Evolutionary conservation across 30 jellyfish, hydroid and myxozoan species (phyloP).

Genomic region (Clytia hemisphaerica): DNA sequence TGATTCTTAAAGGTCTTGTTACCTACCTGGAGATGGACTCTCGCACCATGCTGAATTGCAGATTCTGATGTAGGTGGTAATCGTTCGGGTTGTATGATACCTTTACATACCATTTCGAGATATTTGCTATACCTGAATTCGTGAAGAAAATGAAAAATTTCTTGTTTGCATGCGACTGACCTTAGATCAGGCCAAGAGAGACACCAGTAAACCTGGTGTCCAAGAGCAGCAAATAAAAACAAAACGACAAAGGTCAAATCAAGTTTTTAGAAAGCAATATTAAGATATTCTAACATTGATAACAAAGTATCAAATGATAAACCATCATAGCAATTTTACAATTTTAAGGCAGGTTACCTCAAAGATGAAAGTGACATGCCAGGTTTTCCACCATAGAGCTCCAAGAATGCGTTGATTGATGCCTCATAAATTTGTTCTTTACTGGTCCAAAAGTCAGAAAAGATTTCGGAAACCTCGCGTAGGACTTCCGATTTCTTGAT

Average conservation of each 20-base stretch:
- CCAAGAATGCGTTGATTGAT: conserved; percentile 26
- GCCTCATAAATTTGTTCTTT: conserved; percentile 21
- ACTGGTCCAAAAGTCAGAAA: conserved; percentile 32
- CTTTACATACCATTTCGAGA: conserved; percentile 36
- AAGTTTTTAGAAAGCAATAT: no score
- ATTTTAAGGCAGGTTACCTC: no score
- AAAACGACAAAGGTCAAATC: no score
- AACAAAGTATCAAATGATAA: no score
- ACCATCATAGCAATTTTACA: no score
- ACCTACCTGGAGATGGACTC: conserved; percentile 33
- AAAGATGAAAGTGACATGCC: conserved; percentile 11
- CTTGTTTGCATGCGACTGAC: no score
- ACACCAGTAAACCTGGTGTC: no score
- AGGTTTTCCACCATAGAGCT: conserved; percentile 35
- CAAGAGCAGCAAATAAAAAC: no score
- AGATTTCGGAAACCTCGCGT: conserved; percentile 18
- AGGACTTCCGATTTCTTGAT: conserved; percentile 38
- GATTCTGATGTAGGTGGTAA: conserved; percentile 32
- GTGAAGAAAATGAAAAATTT: no score
- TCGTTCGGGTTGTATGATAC: conserved; percentile 16
- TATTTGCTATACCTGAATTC: conserved; percentile 26
- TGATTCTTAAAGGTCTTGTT: no score
- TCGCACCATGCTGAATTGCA: conserved; percentile 13
- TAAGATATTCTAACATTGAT: no score
- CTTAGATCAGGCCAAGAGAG: no score